Evolutionary conservation across 2,888 invertebrate species (phyloP).

Genomic region (Gandaritis pyraliata): DNA sequence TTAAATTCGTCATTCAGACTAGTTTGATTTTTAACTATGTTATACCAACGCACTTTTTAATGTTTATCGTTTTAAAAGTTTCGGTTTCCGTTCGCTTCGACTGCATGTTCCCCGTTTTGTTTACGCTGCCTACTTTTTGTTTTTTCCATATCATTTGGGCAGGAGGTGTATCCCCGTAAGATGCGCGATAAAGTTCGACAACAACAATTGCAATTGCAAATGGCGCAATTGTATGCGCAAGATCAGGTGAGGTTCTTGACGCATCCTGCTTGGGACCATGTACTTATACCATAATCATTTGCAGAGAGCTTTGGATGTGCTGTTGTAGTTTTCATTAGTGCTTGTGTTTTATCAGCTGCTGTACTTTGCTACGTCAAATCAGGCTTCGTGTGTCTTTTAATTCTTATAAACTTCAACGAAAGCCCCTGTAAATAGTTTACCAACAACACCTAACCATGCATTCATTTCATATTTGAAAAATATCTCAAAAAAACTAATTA

Average conservation of each 20-base stretch:
- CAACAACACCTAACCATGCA: conserved; percentile 24
- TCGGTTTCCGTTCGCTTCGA: conserved; percentile 57
- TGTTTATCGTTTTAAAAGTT: conserved; percentile 53
- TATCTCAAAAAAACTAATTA: conserved; percentile 14
- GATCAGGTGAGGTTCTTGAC: conserved; percentile 82
- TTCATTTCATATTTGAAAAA: conserved; percentile 18
- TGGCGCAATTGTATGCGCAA: conserved; percentile 83
- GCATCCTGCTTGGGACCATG: conserved; percentile 75
- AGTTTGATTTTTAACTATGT: conserved; percentile 58
- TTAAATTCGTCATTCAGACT: conserved; percentile 51
- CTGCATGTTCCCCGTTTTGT: conserved; percentile 81
- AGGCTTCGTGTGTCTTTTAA: conserved; percentile 48
- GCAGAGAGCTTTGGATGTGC: conserved; percentile 82
- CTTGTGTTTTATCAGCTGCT: conserved; percentile 67
- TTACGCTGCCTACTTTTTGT: conserved; percentile 83
- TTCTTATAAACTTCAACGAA: conserved; percentile 24
- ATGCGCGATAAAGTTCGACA: conserved; percentile 91
- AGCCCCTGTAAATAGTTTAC: conserved; percentile 17
- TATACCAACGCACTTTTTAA: conserved; percentile 53
- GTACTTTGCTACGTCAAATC: conserved; percentile 60
- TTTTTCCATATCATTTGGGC: conserved; percentile 85
- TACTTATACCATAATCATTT: conserved; percentile 58
- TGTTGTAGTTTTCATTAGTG: conserved; percentile 74
- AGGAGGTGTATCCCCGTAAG: conserved; percentile 92
- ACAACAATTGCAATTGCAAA: conserved; percentile 86